Evolutionary conservation across 1,140 invertebrate species (phyloP).

Genomic region (Megalonaias nervosa): DNA sequence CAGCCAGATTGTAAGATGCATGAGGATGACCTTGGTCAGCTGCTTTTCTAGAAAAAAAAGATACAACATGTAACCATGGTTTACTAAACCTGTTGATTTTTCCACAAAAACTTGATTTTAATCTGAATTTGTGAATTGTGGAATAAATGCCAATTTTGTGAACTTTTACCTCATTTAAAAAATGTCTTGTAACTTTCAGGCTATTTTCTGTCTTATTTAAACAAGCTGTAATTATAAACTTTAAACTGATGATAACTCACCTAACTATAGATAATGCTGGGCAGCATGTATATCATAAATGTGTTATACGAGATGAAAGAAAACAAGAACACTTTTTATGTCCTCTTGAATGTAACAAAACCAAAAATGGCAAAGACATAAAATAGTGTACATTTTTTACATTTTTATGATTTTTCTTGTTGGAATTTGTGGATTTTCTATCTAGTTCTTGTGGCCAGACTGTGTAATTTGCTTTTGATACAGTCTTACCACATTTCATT

Average conservation of each 20-base stretch:
- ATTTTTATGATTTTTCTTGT: too few species aligned
- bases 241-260: not conserved
- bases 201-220: not conserved
- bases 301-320: too few species aligned
- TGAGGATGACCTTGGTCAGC: slow-evolving; percentile 76
- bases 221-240: not conserved
- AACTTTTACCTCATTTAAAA: not conserved
- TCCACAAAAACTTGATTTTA: too few species aligned
- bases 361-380: too few species aligned
- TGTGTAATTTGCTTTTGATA: too few species aligned
- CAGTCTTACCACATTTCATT: too few species aligned
- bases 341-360: too few species aligned
- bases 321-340: too few species aligned
- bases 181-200: not conserved
- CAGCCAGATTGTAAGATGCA: slow-evolving; percentile 75
- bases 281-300: not conserved
- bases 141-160: not conserved
- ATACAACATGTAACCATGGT: not conserved
- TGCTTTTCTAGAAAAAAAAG: slow-evolving; percentile 69
- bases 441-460: too few species aligned
- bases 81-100: not conserved
- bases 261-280: not conserved
- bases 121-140: too few species aligned
- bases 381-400: too few species aligned
- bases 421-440: too few species aligned